These are phyloP conservation scores for Halisarca cf. caerulea DNA, from an alignment of 37 sponge, comb jelly and placozoan species.

Conservation along the genomic window DNA sequence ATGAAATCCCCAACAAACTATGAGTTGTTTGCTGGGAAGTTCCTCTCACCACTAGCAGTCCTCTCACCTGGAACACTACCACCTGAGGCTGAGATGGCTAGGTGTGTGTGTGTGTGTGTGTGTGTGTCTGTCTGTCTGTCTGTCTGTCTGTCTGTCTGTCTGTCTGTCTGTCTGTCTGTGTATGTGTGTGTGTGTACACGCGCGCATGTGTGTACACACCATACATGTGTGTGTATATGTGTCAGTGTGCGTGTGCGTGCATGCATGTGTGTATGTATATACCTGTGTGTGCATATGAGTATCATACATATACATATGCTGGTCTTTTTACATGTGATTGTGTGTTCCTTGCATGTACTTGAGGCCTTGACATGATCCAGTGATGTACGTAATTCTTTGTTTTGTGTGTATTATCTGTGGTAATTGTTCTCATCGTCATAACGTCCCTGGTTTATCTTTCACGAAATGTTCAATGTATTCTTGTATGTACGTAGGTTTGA, in stretches of 20 bases:
- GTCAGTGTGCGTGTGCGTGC: constrained; percentile 17
- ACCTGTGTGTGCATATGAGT: too few species aligned
- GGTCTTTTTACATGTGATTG: too few species aligned
- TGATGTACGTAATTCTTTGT: too few species aligned
- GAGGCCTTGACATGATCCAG: too few species aligned
- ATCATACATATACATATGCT: too few species aligned
- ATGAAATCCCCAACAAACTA: constrained; percentile 18
- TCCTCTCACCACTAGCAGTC: constrained; percentile 68
- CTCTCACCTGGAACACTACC: constrained; percentile 62
- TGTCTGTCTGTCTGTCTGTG: constrained; percentile 1
- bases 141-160: not conserved
- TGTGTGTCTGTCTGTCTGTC: not conserved
- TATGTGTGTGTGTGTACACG: constrained; percentile 27
- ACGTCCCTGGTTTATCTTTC: too few species aligned
- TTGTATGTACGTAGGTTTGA: constrained; percentile 62
- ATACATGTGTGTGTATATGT: constrained; percentile 3
- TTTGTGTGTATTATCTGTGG: too few species aligned
- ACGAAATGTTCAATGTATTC: too few species aligned
- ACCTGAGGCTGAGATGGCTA: constrained; percentile 37
- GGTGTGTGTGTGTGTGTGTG: not conserved
- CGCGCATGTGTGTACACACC: constrained; percentile 4
- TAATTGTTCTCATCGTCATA: too few species aligned
- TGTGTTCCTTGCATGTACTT: too few species aligned
- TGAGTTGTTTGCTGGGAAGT: constrained; percentile 36
- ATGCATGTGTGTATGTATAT: constrained; percentile 15